Base-by-base conservation (phyloP, 2,797 vertebrate genomes). In the Anomalospiza imberbis region DNA sequence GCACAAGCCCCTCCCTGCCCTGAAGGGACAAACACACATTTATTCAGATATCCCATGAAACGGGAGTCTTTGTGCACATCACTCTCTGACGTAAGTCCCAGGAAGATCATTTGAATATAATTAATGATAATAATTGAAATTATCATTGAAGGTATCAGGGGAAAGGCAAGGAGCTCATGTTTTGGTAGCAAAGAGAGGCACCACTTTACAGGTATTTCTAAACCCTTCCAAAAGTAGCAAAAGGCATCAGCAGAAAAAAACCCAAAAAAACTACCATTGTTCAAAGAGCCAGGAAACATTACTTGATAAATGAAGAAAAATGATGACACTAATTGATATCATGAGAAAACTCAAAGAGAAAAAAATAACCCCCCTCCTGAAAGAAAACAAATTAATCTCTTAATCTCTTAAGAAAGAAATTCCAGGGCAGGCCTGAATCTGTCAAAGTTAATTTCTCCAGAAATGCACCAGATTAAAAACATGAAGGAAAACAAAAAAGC, bases 371-470 rank as follows among this genome's bases (percentile, higher is more conserved):
- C 38, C 83, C 13, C 74, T 65, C 32, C 51, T 72, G 51, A 95
- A 96, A 94, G 70, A 92, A 90, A 87, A 76, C 51, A 93, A 82
- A 89, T 85, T 88, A 94, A 87, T 92, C 79, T 67, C 85, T 84
- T 95, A 88, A 93, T 53, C 77, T 93, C 63, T 65, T 61, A 72
- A 72, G 36, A 84, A 70, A 76, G 71, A 89, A 54, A 94, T 85
- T 89, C 65, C 75, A 89, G 68, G 85, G 79, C 82, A 96, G 90
- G 88, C n/a, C 88, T 88, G 85, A 88, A 93, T 85, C 88, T 89
- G 91, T 87, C 93, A 82, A 92, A 93, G 25, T 66, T 1, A 87
- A 92, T 92, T 94, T 92, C 51, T 92, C 55, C 44, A 62, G 34
- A 89, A 94, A 85, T 0, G 10, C 51, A 91, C 12, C 74, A 91